Evolutionary conservation across 2,888 invertebrate genomes (phyloP), one percentile per base, ranked within the genome.

Genomic region (Amiota minor): DNA sequence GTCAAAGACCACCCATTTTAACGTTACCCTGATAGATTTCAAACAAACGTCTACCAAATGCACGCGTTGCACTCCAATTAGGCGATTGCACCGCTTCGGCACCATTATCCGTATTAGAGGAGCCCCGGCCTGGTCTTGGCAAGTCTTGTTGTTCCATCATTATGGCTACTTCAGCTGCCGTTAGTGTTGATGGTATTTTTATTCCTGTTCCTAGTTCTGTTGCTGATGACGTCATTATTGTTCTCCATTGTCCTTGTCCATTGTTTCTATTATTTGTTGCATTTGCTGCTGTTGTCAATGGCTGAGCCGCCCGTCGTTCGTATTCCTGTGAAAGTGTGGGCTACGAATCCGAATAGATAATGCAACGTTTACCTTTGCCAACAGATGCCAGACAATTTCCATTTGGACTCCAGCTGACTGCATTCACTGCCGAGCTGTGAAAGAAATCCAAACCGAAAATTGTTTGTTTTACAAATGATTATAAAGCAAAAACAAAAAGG

Each of bases 321-420:
- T 45, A 61, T 9, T 53, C 67, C 50, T 16, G 55, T 70, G 49
- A 74, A 61, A 65, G 56, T 72, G 18, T 69, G 71, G 80, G 88
- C 85, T 89, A 89, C 83, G 89, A 91, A 86, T 95, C 95, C 59
- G 93, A 93, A 96, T 97, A 97, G 76, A 97, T 91, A 77, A 95
- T 91, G 72, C 94, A 95, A 80, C 94, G 94, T 90, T 95, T 96
- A 81, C 93, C 92, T 80, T 94, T 93, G 90, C 97, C 97, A 79
- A 96, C 96, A 59, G 95, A 95, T 70, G 95, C 94, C 72, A 97
- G 90, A 74, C 93, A 93, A 65, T 93, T 93, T 61, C 95, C 95
- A 87, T 94, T 95, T 9, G 96, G 95, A 89, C 96, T 95, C 97
- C 97, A 97, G 62, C 95, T 93, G 56, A 97, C 96, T 56, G 97